Evolutionary conservation across 2,888 invertebrate genomes (phyloP).

Genomic region (Tipula helvola): DNA sequence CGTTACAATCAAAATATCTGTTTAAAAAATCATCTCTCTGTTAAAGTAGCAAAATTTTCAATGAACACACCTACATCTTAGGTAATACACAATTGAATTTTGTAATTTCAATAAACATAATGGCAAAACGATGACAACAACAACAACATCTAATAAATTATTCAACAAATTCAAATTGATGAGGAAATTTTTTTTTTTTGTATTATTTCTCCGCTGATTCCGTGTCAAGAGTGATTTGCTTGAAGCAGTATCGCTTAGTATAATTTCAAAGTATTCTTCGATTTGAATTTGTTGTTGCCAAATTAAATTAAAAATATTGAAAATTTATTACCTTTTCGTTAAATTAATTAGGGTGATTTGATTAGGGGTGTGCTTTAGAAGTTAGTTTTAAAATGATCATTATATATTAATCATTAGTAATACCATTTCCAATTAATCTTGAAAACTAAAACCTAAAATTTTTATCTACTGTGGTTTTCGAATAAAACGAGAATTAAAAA

Average conservation of each 20-base stretch:
- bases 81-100: background rate
- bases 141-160: background rate
- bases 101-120: background rate
- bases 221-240: background rate
- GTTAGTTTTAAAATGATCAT: background rate
- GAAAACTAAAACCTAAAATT: background rate
- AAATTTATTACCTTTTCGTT: background rate
- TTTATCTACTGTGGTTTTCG: background rate
- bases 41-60: background rate
- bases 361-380: background rate
- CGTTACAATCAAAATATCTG: background rate
- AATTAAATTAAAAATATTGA: background rate
- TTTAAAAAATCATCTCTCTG: background rate
- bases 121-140: background rate
- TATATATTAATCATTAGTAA: background rate
- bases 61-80: background rate
- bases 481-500: background rate
- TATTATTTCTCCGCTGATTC: background rate
- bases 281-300: background rate
- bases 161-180: background rate
- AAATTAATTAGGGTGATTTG: background rate
- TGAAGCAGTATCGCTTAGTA: background rate
- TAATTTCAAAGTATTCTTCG: background rate
- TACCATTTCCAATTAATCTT: background rate
- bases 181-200: background rate